Conservation (phyloP, 30 jellyfish, hydroid and myxozoan species). For the Cassiopea andromeda region DNA sequence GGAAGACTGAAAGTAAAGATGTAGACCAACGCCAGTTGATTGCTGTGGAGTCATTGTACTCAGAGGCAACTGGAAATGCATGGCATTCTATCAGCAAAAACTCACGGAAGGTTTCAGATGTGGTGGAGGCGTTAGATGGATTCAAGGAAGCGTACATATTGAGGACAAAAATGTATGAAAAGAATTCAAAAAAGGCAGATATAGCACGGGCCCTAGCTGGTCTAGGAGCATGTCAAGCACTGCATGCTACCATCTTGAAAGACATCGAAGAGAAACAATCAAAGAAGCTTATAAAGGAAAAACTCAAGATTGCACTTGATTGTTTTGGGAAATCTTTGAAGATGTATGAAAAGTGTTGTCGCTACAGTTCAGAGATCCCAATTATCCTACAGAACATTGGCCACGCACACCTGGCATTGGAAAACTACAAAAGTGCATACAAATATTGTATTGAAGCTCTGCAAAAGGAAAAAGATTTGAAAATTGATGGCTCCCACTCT, state of each 20-base stretch:
- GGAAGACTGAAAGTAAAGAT: neutral
- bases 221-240: slow-evolving; percentile 17
- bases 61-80: slow-evolving; percentile 16
- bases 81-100: slow-evolving; percentile 2
- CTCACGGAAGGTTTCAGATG: slow-evolving; percentile 10
- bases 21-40: neutral
- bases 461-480: slow-evolving; percentile 16
- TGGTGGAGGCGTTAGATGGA: slow-evolving; percentile 11
- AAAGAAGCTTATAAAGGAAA: slow-evolving; percentile 2
- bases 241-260: neutral
- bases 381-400: slow-evolving; percentile 39
- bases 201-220: slow-evolving; percentile 21
- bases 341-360: neutral
- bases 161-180: slow-evolving; percentile 6
- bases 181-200: neutral
- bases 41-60: slow-evolving; percentile 14
- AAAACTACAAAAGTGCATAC: slow-evolving; percentile 20
- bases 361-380: neutral
- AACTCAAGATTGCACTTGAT: slow-evolving; percentile 16
- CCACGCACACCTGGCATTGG: slow-evolving; percentile 7
- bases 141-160: neutral
- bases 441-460: slow-evolving; percentile 29
- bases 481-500: slow-evolving; percentile 5
- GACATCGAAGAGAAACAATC: neutral
- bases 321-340: slow-evolving; percentile 7